Conservation (phyloP, 2,797 vertebrate genomes). For the Protosalanx chinensis region DNA sequence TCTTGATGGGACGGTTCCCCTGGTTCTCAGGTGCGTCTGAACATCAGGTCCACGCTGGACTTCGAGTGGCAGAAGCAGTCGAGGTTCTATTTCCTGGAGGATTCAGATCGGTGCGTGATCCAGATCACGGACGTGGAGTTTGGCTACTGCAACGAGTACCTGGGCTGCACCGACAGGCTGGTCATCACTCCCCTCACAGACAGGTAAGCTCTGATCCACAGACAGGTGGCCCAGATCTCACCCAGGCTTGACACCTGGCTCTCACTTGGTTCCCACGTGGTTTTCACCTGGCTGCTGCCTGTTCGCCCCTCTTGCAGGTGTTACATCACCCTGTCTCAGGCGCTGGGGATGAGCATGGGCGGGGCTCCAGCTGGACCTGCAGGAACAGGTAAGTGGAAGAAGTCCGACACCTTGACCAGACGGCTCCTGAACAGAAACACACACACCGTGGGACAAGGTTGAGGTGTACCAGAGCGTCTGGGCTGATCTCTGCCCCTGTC, state of each 20-base stretch:
- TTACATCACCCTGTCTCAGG: constrained; percentile 81
- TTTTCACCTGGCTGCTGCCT: background rate
- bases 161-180: constrained; percentile 84
- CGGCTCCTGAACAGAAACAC: background rate
- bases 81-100: constrained; percentile 82
- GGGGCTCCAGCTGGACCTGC: constrained; percentile 82
- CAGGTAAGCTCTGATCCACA: constrained; percentile 61
- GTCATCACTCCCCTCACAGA: constrained; percentile 85
- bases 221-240: background rate
- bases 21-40: constrained; percentile 71
- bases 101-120: constrained; percentile 76
- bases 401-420: background rate
- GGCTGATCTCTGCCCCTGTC: constrained; percentile 8
- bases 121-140: constrained; percentile 85
- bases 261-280: background rate
- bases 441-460: background rate
- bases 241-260: too few relatives aligned
- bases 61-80: constrained; percentile 87
- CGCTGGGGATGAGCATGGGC: constrained; percentile 82
- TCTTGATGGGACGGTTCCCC: background rate
- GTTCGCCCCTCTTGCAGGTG: constrained; percentile 62
- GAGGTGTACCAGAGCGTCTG: background rate
- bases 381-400: constrained; percentile 55
- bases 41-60: constrained; percentile 73
- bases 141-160: constrained; percentile 83